Evolutionary conservation across 1,140 invertebrate species (phyloP).

Genomic region (Pemphigus obesinymphae): DNA sequence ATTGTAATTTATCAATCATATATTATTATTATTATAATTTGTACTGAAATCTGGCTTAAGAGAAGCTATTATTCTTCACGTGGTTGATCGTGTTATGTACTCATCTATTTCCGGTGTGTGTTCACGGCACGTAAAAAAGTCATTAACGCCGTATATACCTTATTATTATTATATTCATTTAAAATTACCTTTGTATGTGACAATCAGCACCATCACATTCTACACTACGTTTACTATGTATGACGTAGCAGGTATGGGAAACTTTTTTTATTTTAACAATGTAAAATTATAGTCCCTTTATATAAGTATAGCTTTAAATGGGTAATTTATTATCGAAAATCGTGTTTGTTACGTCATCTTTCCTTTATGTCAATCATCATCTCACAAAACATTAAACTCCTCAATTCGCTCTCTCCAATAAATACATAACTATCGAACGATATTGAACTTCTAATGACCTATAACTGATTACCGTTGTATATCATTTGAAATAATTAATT

Average conservation of each 20-base stretch:
- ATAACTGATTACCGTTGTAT: too few relatives aligned
- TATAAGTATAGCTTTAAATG: too few relatives aligned
- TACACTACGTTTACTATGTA: background rate
- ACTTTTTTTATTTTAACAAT: background rate
- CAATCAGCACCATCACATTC: background rate
- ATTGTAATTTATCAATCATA: background rate
- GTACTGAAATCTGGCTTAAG: background rate
- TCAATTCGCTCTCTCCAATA: too few relatives aligned
- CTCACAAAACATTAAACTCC: too few relatives aligned
- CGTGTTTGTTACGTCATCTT: too few relatives aligned
- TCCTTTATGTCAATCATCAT: too few relatives aligned
- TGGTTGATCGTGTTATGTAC: background rate
- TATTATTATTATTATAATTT: background rate
- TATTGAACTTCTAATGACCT: too few relatives aligned
- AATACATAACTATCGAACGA: too few relatives aligned
- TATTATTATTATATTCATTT: background rate
- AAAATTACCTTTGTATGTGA: background rate
- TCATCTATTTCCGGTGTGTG: background rate
- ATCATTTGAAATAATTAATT: too few relatives aligned
- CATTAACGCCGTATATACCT: background rate
- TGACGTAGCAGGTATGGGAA: background rate
- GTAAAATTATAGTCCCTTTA: too few relatives aligned
- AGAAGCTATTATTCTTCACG: background rate
- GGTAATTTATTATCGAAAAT: too few relatives aligned
- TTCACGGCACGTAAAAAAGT: background rate